Conservation (phyloP, 30 jellyfish, hydroid and myxozoan genomes). For the Hydractinia echinata region DNA sequence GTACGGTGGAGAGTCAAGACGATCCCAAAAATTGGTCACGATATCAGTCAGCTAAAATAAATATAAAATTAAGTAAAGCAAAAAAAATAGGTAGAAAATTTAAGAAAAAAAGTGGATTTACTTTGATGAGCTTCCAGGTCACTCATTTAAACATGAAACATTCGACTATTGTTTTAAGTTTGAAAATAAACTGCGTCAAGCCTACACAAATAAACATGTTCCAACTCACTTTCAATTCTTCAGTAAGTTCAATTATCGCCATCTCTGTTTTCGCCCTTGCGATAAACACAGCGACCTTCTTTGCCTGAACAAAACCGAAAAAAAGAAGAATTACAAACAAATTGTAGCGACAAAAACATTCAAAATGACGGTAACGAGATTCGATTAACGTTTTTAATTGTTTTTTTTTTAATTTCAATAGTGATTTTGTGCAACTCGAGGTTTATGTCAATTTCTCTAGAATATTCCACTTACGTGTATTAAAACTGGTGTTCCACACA, state of each 20-base stretch:
- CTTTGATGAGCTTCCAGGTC: background rate
- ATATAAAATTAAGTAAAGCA: background rate
- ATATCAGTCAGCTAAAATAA: slow-evolving; percentile 75
- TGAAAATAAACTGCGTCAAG: background rate
- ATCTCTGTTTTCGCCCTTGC: slow-evolving; percentile 81
- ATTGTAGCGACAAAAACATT: background rate
- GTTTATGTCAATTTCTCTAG: background rate
- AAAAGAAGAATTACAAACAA: background rate
- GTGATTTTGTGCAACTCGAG: background rate
- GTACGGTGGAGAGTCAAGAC: slow-evolving; percentile 88
- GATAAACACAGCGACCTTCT: slow-evolving; percentile 81
- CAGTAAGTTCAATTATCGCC: slow-evolving; percentile 71
- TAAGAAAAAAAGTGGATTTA: too few relatives aligned
- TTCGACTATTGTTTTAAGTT: too few relatives aligned
- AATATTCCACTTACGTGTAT: slow-evolving; percentile 61
- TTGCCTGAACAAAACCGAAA: slow-evolving; percentile 54
- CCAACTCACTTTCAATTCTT: slow-evolving; percentile 58
- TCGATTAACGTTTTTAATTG: too few relatives aligned
- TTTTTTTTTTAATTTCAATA: background rate
- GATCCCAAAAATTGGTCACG: slow-evolving; percentile 83
- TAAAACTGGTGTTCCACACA: slow-evolving; percentile 93
- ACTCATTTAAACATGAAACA: too few relatives aligned
- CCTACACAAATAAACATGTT: background rate
- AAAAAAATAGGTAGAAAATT: background rate
- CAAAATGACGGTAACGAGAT: background rate